Evolutionary conservation across 2,888 invertebrate genomes (phyloP), one percentile per base, ranked within the genome.

Genomic region (Melitaea athalia): DNA sequence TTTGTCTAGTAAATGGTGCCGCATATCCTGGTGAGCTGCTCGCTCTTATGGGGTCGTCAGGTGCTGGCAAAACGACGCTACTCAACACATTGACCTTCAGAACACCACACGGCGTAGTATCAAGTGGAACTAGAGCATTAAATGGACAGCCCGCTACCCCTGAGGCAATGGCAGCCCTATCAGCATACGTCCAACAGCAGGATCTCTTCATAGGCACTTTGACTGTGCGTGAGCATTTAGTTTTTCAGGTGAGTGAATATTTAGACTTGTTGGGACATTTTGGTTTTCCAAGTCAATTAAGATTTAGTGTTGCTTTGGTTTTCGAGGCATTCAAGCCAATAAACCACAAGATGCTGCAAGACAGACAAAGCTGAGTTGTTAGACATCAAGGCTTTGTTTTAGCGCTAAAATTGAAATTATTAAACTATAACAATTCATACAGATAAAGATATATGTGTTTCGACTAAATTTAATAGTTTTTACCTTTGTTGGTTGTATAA

Each of bases 11-110:
- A 8, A 96, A 94, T 75, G 98, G 98, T 0, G 94, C 96, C 1
- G 98, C 98, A 0, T 95, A 95, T 81, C 97, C 98, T 0, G 98
- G 98, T 0, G 97, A 98, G 82, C 87, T 98, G 42, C 89, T 98
- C 59, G 97, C 98, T 1, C 96, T 98, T 59, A 95, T 98, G 95
- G 98, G 98, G 0, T 96, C 97, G 0, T 97, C 97, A 42, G 99
- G 99, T 0, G 98, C 98, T 0, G 99, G 99, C 2, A 99, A 99
- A 91, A 98, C 99, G 0, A 99, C 98, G 0, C 94, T 99, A 4
- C 91, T 99, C 68, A 99, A 99, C 86, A 95, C 97, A 0, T 85
- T 99, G 72, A 98, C 98, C 7, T 97, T 96, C 85, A 94, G 97
- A 33, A 95, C 96, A n/a, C 93, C 95, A 0, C 92, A 94, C 42